A percentile compares a stretch with the other conserved stretches of the same genome.
Evolutionary conservation across 2,888 invertebrate species (phyloP).

Genomic region (Parthenolecanium corni): DNA sequence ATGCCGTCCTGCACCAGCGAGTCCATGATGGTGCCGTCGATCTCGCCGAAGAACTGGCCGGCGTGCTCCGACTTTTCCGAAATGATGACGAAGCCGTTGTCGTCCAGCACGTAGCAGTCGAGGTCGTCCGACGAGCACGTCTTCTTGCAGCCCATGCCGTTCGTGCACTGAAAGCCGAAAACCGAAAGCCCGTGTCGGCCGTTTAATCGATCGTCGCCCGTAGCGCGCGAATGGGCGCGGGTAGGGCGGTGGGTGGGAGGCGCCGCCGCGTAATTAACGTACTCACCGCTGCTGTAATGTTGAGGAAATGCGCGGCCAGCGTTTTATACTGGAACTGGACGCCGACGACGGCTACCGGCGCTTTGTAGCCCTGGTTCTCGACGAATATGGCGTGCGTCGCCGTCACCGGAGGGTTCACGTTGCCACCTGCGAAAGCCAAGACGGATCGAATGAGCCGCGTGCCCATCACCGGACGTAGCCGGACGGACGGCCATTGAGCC

Average conservation of each 20-base stretch:
- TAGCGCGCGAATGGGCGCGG: too few species aligned
- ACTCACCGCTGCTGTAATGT: constrained; percentile 73
- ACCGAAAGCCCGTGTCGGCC: too few species aligned
- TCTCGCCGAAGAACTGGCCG: constrained; percentile 86
- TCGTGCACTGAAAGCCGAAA: constrained; percentile 49
- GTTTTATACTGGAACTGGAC: constrained; percentile 75
- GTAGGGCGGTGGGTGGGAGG: too few species aligned
- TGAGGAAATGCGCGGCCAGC: constrained; percentile 70
- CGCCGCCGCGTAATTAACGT: not conserved
- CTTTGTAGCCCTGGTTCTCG: constrained; percentile 67
- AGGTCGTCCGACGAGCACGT: constrained; percentile 76
- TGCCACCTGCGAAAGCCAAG: constrained; percentile 8
- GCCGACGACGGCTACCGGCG: constrained; percentile 86
- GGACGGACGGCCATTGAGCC: too few species aligned
- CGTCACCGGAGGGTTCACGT: constrained; percentile 45
- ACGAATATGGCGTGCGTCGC: constrained; percentile 87
- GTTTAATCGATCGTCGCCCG: too few species aligned
- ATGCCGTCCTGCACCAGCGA: constrained; percentile 80
- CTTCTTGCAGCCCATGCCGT: constrained; percentile 57
- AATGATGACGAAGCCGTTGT: constrained; percentile 86
- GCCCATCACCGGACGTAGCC: not conserved
- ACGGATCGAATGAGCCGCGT: not conserved
- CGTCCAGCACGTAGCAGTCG: constrained; percentile 86
- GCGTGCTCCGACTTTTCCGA: constrained; percentile 77
- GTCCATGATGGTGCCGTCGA: constrained; percentile 90